Evolutionary conservation across 2,888 invertebrate genomes (phyloP), one percentile per base, ranked within the genome.

Genomic region (Latrodectus elegans): DNA sequence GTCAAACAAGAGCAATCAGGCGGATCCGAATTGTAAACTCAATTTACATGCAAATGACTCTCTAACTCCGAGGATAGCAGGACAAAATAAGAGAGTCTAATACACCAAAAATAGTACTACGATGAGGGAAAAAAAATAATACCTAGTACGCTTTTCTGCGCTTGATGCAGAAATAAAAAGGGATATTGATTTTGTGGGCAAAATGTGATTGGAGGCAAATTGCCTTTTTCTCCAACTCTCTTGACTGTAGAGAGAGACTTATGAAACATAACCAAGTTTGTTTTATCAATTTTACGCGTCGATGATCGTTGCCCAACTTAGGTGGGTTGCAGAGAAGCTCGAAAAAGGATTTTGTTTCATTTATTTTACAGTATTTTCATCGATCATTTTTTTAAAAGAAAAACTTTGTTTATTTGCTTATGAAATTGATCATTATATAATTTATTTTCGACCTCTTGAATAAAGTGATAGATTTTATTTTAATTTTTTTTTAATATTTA

Each of bases 31-130:
- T 60, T 60, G 60, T 60, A 60, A 60, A 60, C 60, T 60, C 60
- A 60, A 60, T 60, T 60, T 60, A n/a, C 60, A 60, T 60, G 60
- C 60, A 60, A 60, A 60, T 60, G 60, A 60, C 60, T 12, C 60
- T n/a, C n/a, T 15, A 11, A 60, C 60, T 12, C 60, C 10, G n/a
- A 60, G 60, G 60, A 22, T 22, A 22, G 22, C 22, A 22, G 22
- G 22, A 22, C 22, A 1, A 38, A 38, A 38, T 38, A 38, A 38
- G 38, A 38, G 38, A 38, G 38, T 38, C 38, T 38, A 38, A 4
- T 38, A 38, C 38, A 6, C 38, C 38, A 38, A 38, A 38, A 38
- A 38, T 38, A 38, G 38, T 38, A 38, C 38, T 38, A 38, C 38
- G 38, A 38, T 6, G 38, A 6, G 38, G 38, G 38, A 6, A 38